phyloP scores from a whole-genome alignment of 2,113 vertebrate genomes.

The Bagarius yarrelli region DNA sequence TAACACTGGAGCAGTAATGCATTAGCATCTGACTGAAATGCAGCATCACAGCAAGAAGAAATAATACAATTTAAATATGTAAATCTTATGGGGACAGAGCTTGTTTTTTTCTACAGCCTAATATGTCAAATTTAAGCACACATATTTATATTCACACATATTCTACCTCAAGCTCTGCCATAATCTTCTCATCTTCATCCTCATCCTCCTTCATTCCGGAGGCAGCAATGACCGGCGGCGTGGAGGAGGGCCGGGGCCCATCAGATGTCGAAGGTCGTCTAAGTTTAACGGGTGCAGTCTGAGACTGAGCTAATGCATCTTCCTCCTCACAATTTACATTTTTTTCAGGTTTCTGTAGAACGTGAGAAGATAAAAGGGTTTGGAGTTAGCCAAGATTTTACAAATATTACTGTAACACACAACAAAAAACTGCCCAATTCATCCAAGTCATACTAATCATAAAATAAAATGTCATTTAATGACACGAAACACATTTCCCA shows the following conservation, averaged over 20 bases:
- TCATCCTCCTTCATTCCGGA: constrained; percentile 83
- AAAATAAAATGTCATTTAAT: too few relatives aligned
- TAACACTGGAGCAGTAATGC: background rate
- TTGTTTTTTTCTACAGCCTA: background rate
- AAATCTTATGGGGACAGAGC: background rate
- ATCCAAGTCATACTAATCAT: too few relatives aligned
- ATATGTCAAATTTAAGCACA: background rate
- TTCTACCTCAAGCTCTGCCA: constrained; percentile 89
- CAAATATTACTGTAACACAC: background rate
- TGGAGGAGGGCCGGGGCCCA: constrained; percentile 83
- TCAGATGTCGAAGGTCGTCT: constrained; percentile 82
- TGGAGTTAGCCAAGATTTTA: background rate
- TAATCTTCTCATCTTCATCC: constrained; percentile 87
- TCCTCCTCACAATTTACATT: constrained; percentile 80
- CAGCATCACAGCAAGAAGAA: background rate
- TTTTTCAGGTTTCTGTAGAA: constrained; percentile 70
- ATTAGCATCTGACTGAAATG: background rate
- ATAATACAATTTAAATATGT: background rate
- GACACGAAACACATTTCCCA: too few relatives aligned
- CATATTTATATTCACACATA: background rate
- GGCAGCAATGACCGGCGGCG: constrained; percentile 86
- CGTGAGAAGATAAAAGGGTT: background rate
- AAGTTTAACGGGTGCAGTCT: constrained; percentile 86
- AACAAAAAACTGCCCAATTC: too few relatives aligned
- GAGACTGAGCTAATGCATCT: constrained; percentile 70